Percentiles rank a stretch among this genome's conserved stretches.
These are phyloP conservation scores for Pristionchus maxplancki DNA, from an alignment of 2,888 invertebrate species.

Conservation along the genomic window DNA sequence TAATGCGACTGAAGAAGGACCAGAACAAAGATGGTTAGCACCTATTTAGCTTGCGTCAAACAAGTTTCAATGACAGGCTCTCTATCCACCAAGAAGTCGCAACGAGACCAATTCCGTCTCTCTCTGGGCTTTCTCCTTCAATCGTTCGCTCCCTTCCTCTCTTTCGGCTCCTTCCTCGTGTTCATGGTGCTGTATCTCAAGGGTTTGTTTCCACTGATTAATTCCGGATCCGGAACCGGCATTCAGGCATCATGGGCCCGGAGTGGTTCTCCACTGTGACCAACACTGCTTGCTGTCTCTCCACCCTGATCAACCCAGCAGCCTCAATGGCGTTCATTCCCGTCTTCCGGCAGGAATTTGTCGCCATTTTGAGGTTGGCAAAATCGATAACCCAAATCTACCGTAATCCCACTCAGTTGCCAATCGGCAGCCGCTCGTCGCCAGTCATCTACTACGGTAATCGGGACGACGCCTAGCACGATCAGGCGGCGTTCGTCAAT, in stretches of 20 bases:
- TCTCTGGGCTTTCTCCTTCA: slow-evolving; percentile 45
- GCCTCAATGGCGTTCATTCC: slow-evolving; percentile 41
- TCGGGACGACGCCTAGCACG: not conserved
- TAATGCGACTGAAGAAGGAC: not conserved
- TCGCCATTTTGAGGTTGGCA: slow-evolving; percentile 29
- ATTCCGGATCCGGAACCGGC: not conserved
- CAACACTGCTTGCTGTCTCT: slow-evolving; percentile 34
- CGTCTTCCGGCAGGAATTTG: not conserved
- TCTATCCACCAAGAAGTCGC: slow-evolving; percentile 10
- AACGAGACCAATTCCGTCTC: slow-evolving; percentile 25
- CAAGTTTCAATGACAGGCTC: not conserved
- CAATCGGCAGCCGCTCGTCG: not conserved
- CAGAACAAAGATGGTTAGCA: not conserved
- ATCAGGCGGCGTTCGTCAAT: not conserved
- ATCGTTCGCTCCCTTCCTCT: slow-evolving; percentile 41
- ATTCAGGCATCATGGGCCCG: slow-evolving; percentile 38
- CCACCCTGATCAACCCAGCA: slow-evolving; percentile 38
- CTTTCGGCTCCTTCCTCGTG: slow-evolving; percentile 42
- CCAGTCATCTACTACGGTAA: not conserved
- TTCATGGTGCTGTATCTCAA: slow-evolving; percentile 41
- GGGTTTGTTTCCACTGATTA: not conserved
- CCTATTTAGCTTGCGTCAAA: not conserved
- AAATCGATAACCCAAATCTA: not conserved
- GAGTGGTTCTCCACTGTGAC: slow-evolving; percentile 36
- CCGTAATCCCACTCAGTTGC: not conserved